phyloP scores from a whole-genome alignment of 2,797 vertebrate genomes.

The Eulemur mongoz region DNA sequence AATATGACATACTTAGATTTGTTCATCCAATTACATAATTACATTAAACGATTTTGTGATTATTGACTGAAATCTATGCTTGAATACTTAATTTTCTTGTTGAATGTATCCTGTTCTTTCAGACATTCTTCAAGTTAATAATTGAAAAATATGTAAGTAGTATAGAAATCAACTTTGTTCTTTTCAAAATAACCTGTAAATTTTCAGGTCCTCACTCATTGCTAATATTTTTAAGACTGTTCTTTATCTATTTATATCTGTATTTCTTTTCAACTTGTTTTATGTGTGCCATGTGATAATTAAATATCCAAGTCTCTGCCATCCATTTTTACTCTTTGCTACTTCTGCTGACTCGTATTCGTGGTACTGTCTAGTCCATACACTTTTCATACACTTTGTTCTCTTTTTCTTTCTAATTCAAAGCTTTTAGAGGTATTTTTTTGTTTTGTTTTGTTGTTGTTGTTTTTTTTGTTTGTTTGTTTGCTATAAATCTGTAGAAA shows the following conservation, averaged over 20 bases:
- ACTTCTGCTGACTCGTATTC: not conserved
- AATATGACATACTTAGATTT: not conserved
- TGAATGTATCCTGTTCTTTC: not conserved
- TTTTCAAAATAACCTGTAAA: not conserved
- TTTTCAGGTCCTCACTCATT: not conserved
- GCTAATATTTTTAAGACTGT: not conserved
- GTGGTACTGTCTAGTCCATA: fast-evolving
- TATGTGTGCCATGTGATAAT: too few relatives aligned
- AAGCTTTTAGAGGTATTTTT: not conserved
- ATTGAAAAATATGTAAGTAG: not conserved
- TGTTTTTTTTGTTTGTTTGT: too few relatives aligned
- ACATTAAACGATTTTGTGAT: not conserved
- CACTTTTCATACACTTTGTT: not conserved
- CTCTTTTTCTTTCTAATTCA: not conserved
- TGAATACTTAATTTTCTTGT: not conserved
- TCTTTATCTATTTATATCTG: too few relatives aligned
- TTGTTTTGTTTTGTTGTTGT: too few relatives aligned
- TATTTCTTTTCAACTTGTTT: not conserved
- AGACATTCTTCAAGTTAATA: not conserved
- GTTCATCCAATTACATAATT: not conserved
- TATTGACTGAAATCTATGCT: not conserved
- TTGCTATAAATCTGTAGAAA: not conserved
- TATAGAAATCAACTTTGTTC: not conserved
- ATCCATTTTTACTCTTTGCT: not conserved
- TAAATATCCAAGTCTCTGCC: not conserved